phyloP scores from a whole-genome alignment of 2,888 invertebrate genomes.

The Augochlorella aurata region DNA sequence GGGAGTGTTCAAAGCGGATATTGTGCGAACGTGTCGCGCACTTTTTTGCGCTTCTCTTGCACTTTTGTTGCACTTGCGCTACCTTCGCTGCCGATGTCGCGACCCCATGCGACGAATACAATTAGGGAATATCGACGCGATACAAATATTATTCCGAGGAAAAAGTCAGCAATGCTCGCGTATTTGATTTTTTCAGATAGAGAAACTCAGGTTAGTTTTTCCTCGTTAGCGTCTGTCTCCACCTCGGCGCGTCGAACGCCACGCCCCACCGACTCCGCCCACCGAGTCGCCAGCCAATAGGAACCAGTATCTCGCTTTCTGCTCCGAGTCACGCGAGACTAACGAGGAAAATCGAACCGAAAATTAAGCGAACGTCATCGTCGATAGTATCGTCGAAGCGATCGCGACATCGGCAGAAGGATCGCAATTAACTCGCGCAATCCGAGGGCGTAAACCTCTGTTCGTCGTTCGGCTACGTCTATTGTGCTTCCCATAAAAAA shows the following conservation, averaged over 20 bases:
- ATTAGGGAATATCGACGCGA: not conserved
- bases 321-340: not conserved
- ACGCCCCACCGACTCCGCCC: not conserved
- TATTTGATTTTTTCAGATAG: not conserved
- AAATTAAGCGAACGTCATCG: no score
- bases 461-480: conserved; percentile 37
- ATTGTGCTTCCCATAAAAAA: conserved; percentile 60
- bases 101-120: not conserved
- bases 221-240: no score
- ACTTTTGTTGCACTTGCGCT: not conserved
- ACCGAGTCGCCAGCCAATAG: not conserved
- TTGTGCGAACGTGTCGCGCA: not conserved
- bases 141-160: not conserved
- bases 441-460: conserved; percentile 4
- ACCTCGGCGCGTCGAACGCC: not conserved
- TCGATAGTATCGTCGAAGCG: not conserved
- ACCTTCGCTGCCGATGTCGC: not conserved
- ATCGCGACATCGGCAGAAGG: conserved; percentile 16
- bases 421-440: not conserved
- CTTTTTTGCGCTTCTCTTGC: not conserved
- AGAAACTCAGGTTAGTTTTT: not conserved
- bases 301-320: not conserved
- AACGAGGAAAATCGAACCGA: not conserved
- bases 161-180: not conserved
- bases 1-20: conserved; percentile 14